phyloP scores from a whole-genome alignment of 1,140 invertebrate species.

The Apolygus lucorum region DNA sequence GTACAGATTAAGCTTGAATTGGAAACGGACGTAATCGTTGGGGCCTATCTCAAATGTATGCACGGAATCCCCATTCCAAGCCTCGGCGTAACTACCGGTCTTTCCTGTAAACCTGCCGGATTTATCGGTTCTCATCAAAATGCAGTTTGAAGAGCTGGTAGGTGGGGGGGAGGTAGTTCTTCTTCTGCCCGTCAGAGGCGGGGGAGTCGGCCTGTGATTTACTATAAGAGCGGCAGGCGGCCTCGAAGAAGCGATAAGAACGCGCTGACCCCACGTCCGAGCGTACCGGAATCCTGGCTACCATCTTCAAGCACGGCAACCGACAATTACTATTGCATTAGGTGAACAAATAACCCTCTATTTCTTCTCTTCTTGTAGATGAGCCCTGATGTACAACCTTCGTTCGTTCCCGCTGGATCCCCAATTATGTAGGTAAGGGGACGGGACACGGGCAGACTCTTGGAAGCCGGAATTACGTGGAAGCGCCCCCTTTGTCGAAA shows the following conservation, averaged over 20 bases:
- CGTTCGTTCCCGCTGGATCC: neutral
- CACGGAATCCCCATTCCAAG: neutral
- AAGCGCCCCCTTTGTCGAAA: no score
- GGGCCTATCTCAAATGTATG: neutral
- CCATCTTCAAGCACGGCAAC: conserved; percentile 14
- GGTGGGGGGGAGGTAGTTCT: neutral
- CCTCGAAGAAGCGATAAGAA: neutral
- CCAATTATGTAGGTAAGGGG: no score
- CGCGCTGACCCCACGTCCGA: neutral
- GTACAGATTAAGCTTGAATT: neutral
- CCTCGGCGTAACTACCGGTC: neutral
- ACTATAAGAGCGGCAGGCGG: neutral
- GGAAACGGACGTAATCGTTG: neutral
- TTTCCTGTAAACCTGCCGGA: neutral
- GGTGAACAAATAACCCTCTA: neutral
- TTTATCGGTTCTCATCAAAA: neutral
- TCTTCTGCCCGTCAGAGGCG: neutral
- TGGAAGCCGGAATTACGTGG: no score
- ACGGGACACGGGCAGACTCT: no score
- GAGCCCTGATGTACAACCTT: neutral
- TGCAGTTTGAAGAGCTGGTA: neutral
- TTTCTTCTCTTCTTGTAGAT: neutral
- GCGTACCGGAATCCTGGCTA: neutral
- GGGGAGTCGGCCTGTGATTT: neutral
- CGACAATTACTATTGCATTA: conserved; percentile 15